These are phyloP conservation scores for mouse (Mus musculus) DNA, from an alignment of 2,113 vertebrate genomes.

Conservation along the genomic window GRCm39 chr7:63233001-63233500, in stretches of 20 bases:
- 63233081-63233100: neutral
- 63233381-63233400: neutral
- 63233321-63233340: neutral
- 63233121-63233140: conserved; percentile 15
- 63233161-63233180: neutral
- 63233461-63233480: neutral
- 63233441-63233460: neutral
- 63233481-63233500: neutral
- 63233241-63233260: neutral
- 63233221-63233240: neutral
- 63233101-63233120: conserved; percentile 54
- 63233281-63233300: neutral
- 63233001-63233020: conserved; percentile 42
- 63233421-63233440: neutral
- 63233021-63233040: neutral
- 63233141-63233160: conserved; percentile 22
- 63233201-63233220: neutral
- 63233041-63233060: conserved; percentile 33
- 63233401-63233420: neutral
- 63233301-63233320: neutral
- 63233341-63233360: neutral
- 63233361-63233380: too few relatives aligned
- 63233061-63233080: conserved; percentile 34
- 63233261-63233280: neutral
- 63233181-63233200: neutral